These are phyloP conservation scores for Carlito syrichta DNA, from an alignment of 2,113 vertebrate genomes.

Conservation along the genomic window DNA sequence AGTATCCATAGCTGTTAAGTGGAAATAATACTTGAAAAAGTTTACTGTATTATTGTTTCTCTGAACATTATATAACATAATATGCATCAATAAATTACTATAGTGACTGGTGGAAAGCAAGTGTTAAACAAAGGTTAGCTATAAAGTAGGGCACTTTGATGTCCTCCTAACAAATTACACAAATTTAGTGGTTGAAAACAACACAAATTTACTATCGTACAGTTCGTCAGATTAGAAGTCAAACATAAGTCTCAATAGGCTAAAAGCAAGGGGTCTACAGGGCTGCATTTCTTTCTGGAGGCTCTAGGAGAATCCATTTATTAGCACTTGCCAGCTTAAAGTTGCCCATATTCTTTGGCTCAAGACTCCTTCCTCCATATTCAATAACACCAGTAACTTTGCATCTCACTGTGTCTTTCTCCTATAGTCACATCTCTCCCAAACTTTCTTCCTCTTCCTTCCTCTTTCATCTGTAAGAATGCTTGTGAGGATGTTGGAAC, in stretches of 20 bases:
- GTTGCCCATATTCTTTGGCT: neutral
- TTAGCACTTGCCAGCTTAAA: neutral
- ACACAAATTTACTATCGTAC: neutral
- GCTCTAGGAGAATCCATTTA: neutral
- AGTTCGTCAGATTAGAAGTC: neutral
- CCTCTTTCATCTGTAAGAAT: neutral
- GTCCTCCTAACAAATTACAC: neutral
- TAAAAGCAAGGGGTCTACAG: neutral
- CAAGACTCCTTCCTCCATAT: neutral
- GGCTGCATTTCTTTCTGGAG: neutral
- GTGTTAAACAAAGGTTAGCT: neutral
- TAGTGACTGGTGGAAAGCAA: neutral
- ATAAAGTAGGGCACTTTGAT: neutral
- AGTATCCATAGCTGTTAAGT: neutral
- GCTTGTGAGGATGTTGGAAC: neutral
- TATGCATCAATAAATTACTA: neutral
- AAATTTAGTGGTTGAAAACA: neutral
- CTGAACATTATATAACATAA: conserved; percentile 1
- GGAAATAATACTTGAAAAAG: neutral
- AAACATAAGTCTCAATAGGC: neutral
- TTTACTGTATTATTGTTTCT: neutral
- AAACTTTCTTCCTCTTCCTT: neutral
- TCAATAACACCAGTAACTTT: neutral
- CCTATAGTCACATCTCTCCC: neutral
- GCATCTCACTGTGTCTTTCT: neutral